phyloP scores from a whole-genome alignment of 2,797 vertebrate genomes.

The Vireo griseus region DNA sequence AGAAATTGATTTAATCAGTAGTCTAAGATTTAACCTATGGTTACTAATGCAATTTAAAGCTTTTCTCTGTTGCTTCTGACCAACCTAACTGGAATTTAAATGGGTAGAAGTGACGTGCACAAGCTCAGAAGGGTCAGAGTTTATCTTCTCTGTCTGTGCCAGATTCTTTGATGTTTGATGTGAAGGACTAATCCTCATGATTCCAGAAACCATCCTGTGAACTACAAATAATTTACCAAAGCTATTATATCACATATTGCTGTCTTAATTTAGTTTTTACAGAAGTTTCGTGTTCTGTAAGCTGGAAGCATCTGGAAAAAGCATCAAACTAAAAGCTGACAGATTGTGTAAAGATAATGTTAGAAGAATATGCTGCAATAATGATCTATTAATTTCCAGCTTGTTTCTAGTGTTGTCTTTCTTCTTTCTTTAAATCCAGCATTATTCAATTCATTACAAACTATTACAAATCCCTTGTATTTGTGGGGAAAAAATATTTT shows the following conservation, averaged over 20 bases:
- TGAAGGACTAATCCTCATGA: neutral
- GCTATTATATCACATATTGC: neutral
- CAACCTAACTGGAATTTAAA: conserved; percentile 27
- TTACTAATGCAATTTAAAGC: conserved; percentile 63
- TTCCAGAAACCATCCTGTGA: conserved; percentile 24
- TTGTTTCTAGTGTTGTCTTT: neutral
- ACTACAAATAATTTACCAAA: conserved; percentile 23
- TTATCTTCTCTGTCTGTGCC: conserved; percentile 19
- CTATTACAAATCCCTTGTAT: neutral
- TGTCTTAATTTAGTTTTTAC: neutral
- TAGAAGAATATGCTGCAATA: neutral
- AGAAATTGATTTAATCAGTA: conserved; percentile 62
- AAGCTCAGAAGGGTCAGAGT: conserved; percentile 40
- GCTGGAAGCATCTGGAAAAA: neutral
- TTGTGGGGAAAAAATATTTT: neutral
- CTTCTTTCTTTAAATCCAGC: neutral
- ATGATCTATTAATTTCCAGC: neutral
- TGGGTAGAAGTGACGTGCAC: conserved; percentile 14
- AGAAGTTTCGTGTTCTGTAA: neutral
- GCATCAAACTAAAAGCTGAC: neutral
- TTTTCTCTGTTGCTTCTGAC: conserved; percentile 34
- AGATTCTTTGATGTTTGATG: conserved; percentile 9
- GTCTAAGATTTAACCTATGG: conserved; percentile 35
- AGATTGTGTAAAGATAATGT: neutral
- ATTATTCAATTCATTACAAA: neutral